Base-by-base conservation (phyloP, 2,888 invertebrate genomes). In the Sminthurinus aureus region DNA sequence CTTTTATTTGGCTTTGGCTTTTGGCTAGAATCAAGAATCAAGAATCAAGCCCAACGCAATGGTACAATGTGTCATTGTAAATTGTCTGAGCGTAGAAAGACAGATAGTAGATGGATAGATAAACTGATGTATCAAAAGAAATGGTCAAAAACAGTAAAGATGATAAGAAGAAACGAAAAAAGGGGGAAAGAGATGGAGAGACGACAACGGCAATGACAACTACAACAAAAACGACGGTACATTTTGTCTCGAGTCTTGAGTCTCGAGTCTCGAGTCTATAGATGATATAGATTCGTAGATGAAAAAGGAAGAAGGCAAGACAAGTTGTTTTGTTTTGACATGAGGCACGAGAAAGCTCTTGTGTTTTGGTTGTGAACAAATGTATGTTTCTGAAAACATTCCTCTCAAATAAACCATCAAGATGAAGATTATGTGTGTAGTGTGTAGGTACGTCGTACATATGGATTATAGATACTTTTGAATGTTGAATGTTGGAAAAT, bases 341-440 rank as follows among this genome's bases (percentile, higher is more conserved):
- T 83, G 85, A 85, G 87, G 88, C 88, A 88, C 88, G 88, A 88
- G 88, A 87, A 87, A 87, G 85, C 82, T 73, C 81, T 79, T 82
- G 73, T 79, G 79, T 80, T 80, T 80, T 80, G 80, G 80, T 58
- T 80, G 73, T 73, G 80, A 80, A 80, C 80, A 80, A 80, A 80
- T 80, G 38, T 38, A 38, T 38, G 80, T 80, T 73, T 80, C 73
- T 71, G 52, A 71, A 76, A 80, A 83, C 75, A 83, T 75, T 80
- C 75, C 83, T 74, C 26, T 71, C 26, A 58, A 83, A 77, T 81
- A 69, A 22, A 75, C 83, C 81, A 75, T 38, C 38, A 38, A 6
- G 38, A 38, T 38, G n/a, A n/a, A n/a, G n/a, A n/a, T n/a, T n/a
- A n/a, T n/a, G n/a, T n/a, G n/a, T n/a, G n/a, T n/a, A n/a, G n/a